Conservation (phyloP, 2,113 vertebrate genomes). For the Chamaetylas fuelleborni region DNA sequence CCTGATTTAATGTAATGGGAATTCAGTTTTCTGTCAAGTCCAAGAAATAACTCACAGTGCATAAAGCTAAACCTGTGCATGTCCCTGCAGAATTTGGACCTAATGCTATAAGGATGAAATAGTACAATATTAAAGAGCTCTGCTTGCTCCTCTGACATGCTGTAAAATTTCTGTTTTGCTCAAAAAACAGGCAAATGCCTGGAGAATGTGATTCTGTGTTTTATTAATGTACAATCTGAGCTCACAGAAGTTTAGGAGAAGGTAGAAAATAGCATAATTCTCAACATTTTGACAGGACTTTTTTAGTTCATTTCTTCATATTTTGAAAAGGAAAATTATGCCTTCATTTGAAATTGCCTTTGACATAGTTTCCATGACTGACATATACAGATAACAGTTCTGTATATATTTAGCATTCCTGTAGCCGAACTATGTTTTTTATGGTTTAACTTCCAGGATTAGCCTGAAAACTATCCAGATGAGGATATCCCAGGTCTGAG, state of each 20-base stretch:
- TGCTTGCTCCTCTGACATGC: neutral
- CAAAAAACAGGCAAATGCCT: neutral
- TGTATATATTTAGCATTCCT: neutral
- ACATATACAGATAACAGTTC: neutral
- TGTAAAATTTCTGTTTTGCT: neutral
- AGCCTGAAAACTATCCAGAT: neutral
- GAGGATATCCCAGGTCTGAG: neutral
- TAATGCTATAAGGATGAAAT: neutral
- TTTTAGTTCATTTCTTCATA: constrained; percentile 5
- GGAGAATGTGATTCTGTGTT: neutral
- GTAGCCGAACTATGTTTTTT: neutral
- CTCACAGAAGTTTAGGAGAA: neutral
- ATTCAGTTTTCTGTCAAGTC: neutral
- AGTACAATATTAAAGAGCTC: neutral
- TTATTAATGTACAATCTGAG: neutral
- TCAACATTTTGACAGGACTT: constrained; percentile 18
- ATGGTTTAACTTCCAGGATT: neutral
- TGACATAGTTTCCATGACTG: neutral
- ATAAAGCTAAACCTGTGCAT: neutral
- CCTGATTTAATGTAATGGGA: neutral
- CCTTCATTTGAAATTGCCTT: constrained; percentile 11
- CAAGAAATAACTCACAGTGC: neutral
- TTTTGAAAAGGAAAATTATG: constrained; percentile 19
- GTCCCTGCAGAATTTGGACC: neutral
- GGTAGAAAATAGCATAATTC: neutral